Conservation (phyloP, 2,797 vertebrate genomes). For the Microtus californicus region DNA sequence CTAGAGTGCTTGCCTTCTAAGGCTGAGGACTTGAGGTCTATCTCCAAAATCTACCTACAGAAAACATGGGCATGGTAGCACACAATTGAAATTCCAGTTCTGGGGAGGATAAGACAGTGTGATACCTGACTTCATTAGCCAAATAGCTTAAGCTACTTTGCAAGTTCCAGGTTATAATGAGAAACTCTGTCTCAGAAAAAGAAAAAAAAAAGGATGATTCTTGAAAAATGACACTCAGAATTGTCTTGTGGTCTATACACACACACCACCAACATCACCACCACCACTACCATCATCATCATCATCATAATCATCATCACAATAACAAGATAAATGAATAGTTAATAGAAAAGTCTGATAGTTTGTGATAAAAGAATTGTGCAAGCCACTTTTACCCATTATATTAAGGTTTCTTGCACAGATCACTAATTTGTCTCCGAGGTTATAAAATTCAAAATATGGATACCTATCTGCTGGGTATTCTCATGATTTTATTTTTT, state of each 20-base stretch:
- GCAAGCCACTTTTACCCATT: not conserved
- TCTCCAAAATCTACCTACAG: not conserved
- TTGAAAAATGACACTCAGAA: not conserved
- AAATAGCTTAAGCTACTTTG: not conserved
- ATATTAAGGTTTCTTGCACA: slow-evolving; percentile 41
- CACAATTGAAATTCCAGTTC: no score
- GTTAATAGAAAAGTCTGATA: slow-evolving; percentile 6
- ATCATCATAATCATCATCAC: not conserved
- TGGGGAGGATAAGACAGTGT: not conserved
- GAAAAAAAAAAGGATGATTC: not conserved
- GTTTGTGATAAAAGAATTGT: not conserved
- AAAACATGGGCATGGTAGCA: not conserved
- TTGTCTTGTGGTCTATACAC: not conserved
- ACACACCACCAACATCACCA: not conserved
- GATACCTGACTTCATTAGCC: not conserved
- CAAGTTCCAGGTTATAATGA: not conserved
- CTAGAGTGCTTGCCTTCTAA: not conserved
- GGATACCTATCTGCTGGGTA: slow-evolving; percentile 39
- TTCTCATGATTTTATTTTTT: slow-evolving; percentile 68
- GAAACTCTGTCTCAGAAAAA: not conserved
- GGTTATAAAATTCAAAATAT: slow-evolving; percentile 52
- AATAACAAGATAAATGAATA: not conserved
- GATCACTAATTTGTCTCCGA: slow-evolving; percentile 51
- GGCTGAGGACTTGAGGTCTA: not conserved
- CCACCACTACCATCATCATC: not conserved